These are phyloP conservation scores for Thera obeliscata DNA, from an alignment of 2,888 invertebrate genomes.

Conservation along the genomic window DNA sequence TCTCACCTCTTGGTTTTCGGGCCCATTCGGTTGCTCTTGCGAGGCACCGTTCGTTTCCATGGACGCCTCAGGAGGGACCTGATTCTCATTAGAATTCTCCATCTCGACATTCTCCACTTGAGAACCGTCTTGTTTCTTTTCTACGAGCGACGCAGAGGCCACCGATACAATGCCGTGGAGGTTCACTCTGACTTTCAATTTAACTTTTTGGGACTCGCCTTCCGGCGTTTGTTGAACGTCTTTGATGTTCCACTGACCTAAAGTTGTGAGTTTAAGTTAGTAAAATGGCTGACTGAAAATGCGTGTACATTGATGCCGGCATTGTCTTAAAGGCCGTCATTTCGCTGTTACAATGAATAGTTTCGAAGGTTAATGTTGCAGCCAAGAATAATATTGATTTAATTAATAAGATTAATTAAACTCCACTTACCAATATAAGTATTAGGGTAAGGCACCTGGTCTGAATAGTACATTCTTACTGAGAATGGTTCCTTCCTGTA, in stretches of 20 bases:
- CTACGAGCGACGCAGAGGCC: conserved; percentile 92
- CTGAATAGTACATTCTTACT: conserved; percentile 93
- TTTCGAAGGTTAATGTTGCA: conserved; percentile 1
- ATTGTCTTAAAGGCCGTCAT: conserved; percentile 12
- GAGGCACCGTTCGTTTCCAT: conserved; percentile 80
- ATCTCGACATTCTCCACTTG: conserved; percentile 75
- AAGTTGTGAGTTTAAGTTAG: conserved; percentile 32
- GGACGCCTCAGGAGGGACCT: conserved; percentile 70
- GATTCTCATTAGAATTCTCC: conserved; percentile 75
- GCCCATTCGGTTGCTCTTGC: conserved; percentile 75
- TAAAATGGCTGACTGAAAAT: conserved; percentile 10
- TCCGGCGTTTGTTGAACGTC: conserved; percentile 94
- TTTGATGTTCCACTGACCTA: conserved; percentile 90
- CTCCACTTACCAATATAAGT: conserved; percentile 88
- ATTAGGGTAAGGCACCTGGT: conserved; percentile 90
- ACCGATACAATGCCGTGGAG: conserved; percentile 96
- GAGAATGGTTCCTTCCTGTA: conserved; percentile 95
- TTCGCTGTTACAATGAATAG: background rate
- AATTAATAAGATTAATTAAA: background rate
- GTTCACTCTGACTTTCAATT: conserved; percentile 97
- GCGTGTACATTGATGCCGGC: conserved; percentile 11
- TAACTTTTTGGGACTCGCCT: conserved; percentile 97
- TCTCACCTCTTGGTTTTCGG: conserved; percentile 81
- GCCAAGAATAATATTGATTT: background rate
- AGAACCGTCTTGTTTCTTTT: conserved; percentile 86